Percentiles rank a stretch among this genome's conserved stretches.
Evolutionary conservation across 2,888 invertebrate genomes (phyloP).

Genomic region (Eristalis tenax): DNA sequence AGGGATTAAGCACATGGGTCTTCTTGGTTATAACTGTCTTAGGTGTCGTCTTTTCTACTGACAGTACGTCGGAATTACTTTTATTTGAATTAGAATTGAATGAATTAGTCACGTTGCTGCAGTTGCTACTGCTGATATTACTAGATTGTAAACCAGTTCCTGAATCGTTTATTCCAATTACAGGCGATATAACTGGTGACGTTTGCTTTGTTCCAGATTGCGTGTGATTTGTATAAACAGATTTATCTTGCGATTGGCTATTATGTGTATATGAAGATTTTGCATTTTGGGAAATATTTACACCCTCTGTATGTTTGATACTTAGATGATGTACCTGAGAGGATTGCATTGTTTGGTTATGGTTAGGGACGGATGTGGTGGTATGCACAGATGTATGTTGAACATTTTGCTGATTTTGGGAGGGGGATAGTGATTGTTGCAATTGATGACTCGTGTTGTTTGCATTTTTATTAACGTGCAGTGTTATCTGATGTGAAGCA

Average conservation of each 20-base stretch:
- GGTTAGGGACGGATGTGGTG: constrained; percentile 39
- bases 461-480: constrained; percentile 74
- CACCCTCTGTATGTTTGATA: constrained; percentile 73
- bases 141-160: constrained; percentile 39
- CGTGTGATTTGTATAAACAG: constrained; percentile 59
- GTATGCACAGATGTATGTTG: constrained; percentile 72
- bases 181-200: constrained; percentile 60
- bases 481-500: constrained; percentile 78
- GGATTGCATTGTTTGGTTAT: constrained; percentile 45
- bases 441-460: constrained; percentile 77
- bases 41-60: constrained; percentile 85
- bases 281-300: constrained; percentile 67
- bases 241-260: constrained; percentile 63
- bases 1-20: constrained; percentile 93
- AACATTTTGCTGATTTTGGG: constrained; percentile 75
- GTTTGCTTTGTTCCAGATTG: constrained; percentile 48
- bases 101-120: constrained; percentile 69
- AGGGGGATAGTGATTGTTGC: constrained; percentile 78
- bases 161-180: constrained; percentile 35
- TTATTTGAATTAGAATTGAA: constrained; percentile 56
- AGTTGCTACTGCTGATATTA: constrained; percentile 43
- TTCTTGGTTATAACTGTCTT: constrained; percentile 80
- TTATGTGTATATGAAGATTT: constrained; percentile 53
- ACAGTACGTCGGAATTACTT: constrained; percentile 46
- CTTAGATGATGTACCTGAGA: constrained; percentile 73